Base-by-base conservation (phyloP, 1,140 invertebrate genomes). In the Odontomachus brunneus region DNA sequence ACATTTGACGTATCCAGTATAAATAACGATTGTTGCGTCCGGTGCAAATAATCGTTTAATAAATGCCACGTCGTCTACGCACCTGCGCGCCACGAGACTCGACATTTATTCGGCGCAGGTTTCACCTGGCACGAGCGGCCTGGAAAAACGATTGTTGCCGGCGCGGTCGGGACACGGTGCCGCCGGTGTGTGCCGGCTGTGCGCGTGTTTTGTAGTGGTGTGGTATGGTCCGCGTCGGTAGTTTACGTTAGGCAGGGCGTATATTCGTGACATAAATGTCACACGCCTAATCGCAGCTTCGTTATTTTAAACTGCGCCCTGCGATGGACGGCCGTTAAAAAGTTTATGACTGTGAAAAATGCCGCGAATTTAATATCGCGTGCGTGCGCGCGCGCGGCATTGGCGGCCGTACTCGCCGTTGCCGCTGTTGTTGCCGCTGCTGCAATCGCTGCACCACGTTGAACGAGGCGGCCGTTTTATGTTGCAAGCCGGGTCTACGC, bases 11-110 rank as follows among this genome's bases (percentile, higher is more conserved):
- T 73, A 82, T 87, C 49, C 69, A 69, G 22, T 73, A 80, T 84
- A 81, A 78, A 88, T 63, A 88, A 87, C 76, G 66, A 78, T 88
- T 33, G 57, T 63, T 62, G 66, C 76, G 55, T 85, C 60, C 73
- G 59, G 73, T 82, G 66, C 60, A 78, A 84, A 87, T 85, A 87
- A 87, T 87, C 62, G 24, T 82, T 85, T 78, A 85, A 87, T 78
- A 87, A 88, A 88, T 88, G 85, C 60, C 78, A 85, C 76, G 72
- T 78, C 24, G 38, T 22, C 5, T 69, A 75, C 66, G 82, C 86
- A 76, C 69, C 82, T 75, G 72, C 44, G 33, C 49, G 67, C 33
- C 38, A 84, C 29, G 38, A 63, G 60, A 74, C 80, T 74, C 49
- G 85, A 63, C 82, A 84, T 86, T 87, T 84, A 65, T 80, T 84